These are phyloP conservation scores for Crossocerus cetratus DNA, from an alignment of 2,888 invertebrate species.

Conservation along the genomic window DNA sequence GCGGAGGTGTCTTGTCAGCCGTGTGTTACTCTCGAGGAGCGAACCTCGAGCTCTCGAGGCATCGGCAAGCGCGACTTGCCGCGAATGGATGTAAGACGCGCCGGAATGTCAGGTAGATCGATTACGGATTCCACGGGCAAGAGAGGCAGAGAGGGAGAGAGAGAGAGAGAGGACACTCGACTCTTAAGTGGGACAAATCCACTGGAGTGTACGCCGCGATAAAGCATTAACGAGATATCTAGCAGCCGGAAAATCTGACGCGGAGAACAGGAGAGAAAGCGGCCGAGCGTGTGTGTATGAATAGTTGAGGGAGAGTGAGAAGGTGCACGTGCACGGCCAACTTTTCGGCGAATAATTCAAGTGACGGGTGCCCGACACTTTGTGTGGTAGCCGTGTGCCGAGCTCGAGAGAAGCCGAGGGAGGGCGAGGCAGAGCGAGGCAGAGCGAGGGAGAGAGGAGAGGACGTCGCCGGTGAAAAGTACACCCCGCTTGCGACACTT, in stretches of 20 bases:
- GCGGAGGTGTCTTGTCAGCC: conserved; percentile 11
- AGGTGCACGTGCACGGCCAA: conserved; percentile 5
- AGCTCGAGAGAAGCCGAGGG: not conserved
- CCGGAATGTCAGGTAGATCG: conserved; percentile 46
- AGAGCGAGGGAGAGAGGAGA: conserved; percentile 10
- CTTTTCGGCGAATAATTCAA: conserved; percentile 44
- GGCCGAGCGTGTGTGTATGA: too few species aligned
- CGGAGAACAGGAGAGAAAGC: not conserved
- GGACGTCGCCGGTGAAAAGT: conserved; percentile 29
- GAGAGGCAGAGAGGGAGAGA: not conserved
- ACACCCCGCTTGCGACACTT: conserved; percentile 29
- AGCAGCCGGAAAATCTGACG: conserved; percentile 36
- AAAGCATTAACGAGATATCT: conserved; percentile 51
- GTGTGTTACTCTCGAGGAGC: not conserved
- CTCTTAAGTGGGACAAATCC: conserved; percentile 46
- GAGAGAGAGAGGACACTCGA: not conserved
- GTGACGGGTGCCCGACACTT: not conserved
- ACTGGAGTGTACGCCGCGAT: conserved; percentile 43
- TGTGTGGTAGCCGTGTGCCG: not conserved
- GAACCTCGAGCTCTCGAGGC: too few species aligned
- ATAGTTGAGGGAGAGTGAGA: too few species aligned
- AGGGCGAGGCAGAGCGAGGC: too few species aligned
- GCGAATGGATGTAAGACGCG: conserved; percentile 39
- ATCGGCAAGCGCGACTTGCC: conserved; percentile 28
- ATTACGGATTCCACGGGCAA: conserved; percentile 41